Evolutionary conservation across 2,888 invertebrate species (phyloP), one percentile per base, ranked within the genome.

Genomic region (Hydrotaea diabolus): DNA sequence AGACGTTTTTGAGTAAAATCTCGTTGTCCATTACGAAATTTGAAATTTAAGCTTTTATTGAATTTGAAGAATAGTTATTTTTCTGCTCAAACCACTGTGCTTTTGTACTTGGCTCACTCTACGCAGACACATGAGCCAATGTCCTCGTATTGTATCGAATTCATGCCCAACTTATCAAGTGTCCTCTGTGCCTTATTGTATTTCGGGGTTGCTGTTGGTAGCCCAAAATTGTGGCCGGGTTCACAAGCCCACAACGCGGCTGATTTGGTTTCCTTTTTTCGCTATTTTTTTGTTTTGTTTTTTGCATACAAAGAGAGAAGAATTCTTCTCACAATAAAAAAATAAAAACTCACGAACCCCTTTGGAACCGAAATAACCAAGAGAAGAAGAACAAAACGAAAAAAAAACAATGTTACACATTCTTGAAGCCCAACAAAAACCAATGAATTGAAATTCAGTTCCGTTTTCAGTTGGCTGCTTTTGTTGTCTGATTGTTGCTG

Each of bases 191-290:
- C 86, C 72, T 75, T 69, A 69, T 82, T 85, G 62, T 82, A 57
- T 55, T 87, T 86, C 88, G 88, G 90, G 91, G 90, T 90, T 89
- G 90, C 89, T 89, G 87, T 82, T 86, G 91, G 91, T 91, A 89
- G 90, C 90, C 90, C 90, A 82, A 89, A 88, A 88, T 90, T 90
- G 91, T 89, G 90, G 91, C 90, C 90, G 88, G 88, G 87, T 86
- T 87, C 87, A 87, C 89, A 87, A 88, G 90, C 90, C 90, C 91
- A 88, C 91, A 90, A 89, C 79, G 85, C 82, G 85, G 85, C 85
- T 85, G 85, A 87, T 82, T 85, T 85, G 85, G 85, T 85, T 85
- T 85, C 85, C 85, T 85, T 76, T 79, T 69, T 53, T 77, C 53
- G 1, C 39, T 39, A 8, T 39, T 11, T 69, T 53, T 77, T 46